These are phyloP conservation scores for Heliangelus exortis DNA, from an alignment of 2,797 vertebrate genomes.

Conservation along the genomic window DNA sequence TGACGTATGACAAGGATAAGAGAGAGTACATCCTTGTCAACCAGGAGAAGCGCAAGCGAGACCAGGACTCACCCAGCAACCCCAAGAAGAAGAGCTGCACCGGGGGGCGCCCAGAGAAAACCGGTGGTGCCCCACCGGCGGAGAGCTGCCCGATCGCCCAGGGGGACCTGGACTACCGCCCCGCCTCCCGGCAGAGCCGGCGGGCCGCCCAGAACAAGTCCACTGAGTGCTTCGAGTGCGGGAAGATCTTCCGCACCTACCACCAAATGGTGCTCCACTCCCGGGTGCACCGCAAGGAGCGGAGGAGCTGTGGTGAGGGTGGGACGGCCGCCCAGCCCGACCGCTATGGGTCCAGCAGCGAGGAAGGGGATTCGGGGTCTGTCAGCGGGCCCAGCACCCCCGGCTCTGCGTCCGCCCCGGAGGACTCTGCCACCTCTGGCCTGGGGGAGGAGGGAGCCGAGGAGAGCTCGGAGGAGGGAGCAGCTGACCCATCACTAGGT, in stretches of 20 bases:
- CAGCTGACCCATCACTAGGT: constrained; percentile 74
- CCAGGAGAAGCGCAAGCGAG: constrained; percentile 87
- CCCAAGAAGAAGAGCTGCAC: constrained; percentile 80
- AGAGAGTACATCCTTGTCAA: constrained; percentile 88
- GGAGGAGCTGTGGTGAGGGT: constrained; percentile 67
- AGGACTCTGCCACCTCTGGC: constrained; percentile 79
- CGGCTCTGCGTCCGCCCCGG: constrained; percentile 79
- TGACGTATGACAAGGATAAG: constrained; percentile 88
- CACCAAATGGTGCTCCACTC: constrained; percentile 95
- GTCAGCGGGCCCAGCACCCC: constrained; percentile 90
- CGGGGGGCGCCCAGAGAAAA: constrained; percentile 63
- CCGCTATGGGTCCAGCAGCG: constrained; percentile 87
- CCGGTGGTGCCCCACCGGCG: background rate
- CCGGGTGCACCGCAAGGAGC: constrained; percentile 87
- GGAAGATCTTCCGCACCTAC: constrained; percentile 93
- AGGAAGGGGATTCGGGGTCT: constrained; percentile 86
- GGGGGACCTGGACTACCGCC: constrained; percentile 86
- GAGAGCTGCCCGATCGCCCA: constrained; percentile 79
- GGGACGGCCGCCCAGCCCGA: constrained; percentile 57
- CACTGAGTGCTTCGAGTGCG: constrained; percentile 93
- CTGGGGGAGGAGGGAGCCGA: constrained; percentile 82
- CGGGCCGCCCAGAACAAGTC: constrained; percentile 84
- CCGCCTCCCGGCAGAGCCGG: constrained; percentile 83
- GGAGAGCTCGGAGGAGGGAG: constrained; percentile 84
- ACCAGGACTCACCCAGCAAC: constrained; percentile 78